Conservation (phyloP, 2,113 vertebrate species). For the Poeciliopsis turrubarensis region DNA sequence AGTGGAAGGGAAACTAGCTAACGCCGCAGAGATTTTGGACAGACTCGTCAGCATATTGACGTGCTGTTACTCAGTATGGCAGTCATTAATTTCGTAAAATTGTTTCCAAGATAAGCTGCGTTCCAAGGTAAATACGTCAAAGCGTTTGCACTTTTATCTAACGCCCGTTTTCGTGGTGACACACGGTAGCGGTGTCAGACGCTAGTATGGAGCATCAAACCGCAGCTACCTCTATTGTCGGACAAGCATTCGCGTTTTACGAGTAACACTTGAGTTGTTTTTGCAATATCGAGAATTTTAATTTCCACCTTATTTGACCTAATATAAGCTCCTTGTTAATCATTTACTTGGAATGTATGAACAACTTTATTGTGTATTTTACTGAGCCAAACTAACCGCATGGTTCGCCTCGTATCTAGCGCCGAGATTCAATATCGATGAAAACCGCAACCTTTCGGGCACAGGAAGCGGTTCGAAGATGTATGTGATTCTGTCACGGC, state of each 20-base stretch:
- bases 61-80: neutral
- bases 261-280: neutral
- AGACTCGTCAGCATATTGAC: neutral
- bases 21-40: neutral
- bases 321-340: no score
- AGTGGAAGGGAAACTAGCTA: conserved; percentile 4
- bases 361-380: neutral
- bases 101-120: neutral
- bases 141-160: no score
- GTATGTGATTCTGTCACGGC: neutral
- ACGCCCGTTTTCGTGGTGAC: neutral
- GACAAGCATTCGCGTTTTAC: conserved; percentile 3
- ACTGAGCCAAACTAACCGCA: neutral
- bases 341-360: no score
- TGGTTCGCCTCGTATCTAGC: neutral
- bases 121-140: neutral
- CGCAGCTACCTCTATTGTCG: conserved; percentile 32
- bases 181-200: neutral
- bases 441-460: neutral
- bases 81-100: no score
- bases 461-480: no score
- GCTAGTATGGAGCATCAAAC: neutral
- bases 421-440: neutral
- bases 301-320: neutral
- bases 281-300: neutral